Conservation (phyloP, 2,797 vertebrate genomes). For the Monodelphis domestica region DNA sequence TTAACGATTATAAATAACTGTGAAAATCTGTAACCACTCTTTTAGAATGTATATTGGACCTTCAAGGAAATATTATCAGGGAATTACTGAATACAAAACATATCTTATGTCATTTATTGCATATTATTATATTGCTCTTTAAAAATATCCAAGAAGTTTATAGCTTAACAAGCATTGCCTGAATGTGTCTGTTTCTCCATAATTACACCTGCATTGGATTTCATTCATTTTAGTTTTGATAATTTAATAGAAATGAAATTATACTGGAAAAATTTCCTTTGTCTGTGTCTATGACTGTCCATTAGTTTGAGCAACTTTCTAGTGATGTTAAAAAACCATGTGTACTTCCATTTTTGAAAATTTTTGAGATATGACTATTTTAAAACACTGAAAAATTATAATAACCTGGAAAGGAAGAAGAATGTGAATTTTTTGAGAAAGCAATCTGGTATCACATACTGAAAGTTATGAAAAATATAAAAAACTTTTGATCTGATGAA, state of each 20-base stretch:
- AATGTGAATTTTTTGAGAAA: too few relatives aligned
- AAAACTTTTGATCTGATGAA: too few relatives aligned
- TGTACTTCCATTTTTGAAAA: too few relatives aligned
- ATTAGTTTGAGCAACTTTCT: neutral
- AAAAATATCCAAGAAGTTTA: neutral
- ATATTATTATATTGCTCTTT: neutral
- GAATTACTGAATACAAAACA: neutral
- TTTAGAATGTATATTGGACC: too few relatives aligned
- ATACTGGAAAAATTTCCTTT: neutral
- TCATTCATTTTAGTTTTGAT: neutral
- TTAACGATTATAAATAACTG: neutral
- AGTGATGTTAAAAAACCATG: too few relatives aligned
- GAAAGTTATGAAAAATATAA: too few relatives aligned
- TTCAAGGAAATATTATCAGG: neutral
- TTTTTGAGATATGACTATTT: too few relatives aligned
- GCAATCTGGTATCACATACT: too few relatives aligned
- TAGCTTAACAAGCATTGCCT: neutral
- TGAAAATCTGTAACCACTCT: neutral
- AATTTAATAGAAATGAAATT: neutral
- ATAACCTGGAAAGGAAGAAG: too few relatives aligned
- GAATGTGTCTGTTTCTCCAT: neutral
- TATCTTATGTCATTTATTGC: neutral
- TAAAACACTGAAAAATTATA: too few relatives aligned
- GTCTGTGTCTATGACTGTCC: neutral
- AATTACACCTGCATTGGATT: neutral